Evolutionary conservation across 2,797 vertebrate genomes (phyloP), one percentile per base, ranked within the genome.

Genomic region (Otolemur crassicaudatus): DNA sequence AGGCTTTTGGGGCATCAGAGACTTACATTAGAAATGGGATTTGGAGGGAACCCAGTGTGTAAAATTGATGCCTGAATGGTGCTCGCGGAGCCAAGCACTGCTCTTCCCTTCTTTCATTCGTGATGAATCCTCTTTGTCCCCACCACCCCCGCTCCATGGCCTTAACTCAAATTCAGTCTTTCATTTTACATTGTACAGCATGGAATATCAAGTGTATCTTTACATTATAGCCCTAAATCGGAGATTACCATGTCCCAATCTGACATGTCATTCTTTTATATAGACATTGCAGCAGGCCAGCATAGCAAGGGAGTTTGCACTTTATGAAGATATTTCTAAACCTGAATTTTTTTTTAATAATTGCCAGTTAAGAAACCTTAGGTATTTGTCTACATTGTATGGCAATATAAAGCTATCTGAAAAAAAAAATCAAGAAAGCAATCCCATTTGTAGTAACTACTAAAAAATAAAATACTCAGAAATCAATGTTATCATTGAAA

Each of bases 71-170:
- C 19, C 22, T 12, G 14, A 79, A 37, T 1, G 37, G 31, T n/a
- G 3, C n/a, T 3, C 0, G 3, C 8, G 73, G 70, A 87, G 5
- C 6, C 19, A 69, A 7, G 11, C 49, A 13, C 2, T 3, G 8
- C 14, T 29, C 9, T 40, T 34, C 20, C 2, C 61, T 40, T 76
- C 14, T 7, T 10, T n/a, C 60, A 2, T n/a, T 22, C 7, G 46
- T 46, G 12, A 14, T 31, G 27, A 34, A 14, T 14, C 34, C n/a
- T 70, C n/a, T 25, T 46, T 49, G 6, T 43, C 22, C 19, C 10
- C 65, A 3, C 20, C 10, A 19, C 65, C 4, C 20, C 10, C 13
- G 1, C 49, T 16, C 40, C 40, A 5, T 0, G 7, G 23, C 27
- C 27, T 23, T n/a, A 27, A 9, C 34, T 67, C 29, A 46, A 31